Conservation (phyloP, 2,113 vertebrate species). For the Upupa epops region DNA sequence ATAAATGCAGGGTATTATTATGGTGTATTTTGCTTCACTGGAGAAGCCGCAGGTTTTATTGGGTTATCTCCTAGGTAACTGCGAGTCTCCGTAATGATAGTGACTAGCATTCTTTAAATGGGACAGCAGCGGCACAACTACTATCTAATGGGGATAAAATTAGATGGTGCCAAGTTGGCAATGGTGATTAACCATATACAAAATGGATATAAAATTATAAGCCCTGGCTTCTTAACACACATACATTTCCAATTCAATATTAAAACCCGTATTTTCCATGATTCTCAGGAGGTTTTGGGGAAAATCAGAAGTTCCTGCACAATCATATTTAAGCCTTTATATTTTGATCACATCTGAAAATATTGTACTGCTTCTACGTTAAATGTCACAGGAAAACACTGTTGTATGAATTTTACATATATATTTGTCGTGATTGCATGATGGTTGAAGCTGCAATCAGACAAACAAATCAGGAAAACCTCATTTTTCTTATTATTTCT, state of each 20-base stretch:
- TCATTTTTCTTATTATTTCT: neutral
- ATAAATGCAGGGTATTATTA: slow-evolving; percentile 25
- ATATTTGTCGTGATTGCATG: neutral
- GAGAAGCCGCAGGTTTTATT: slow-evolving; percentile 17
- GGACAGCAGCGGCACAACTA: slow-evolving; percentile 4
- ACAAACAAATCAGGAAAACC: neutral
- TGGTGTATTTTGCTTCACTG: neutral
- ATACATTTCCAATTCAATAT: neutral
- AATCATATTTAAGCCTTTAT: neutral
- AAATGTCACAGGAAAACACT: neutral
- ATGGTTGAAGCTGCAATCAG: neutral
- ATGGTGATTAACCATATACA: neutral
- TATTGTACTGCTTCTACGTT: neutral
- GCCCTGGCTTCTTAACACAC: neutral
- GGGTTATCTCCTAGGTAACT: slow-evolving; percentile 49
- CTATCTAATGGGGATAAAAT: neutral
- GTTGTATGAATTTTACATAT: neutral
- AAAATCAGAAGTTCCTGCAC: neutral
- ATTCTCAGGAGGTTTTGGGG: neutral
- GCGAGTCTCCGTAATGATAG: slow-evolving; percentile 8
- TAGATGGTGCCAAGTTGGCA: neutral
- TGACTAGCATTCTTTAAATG: slow-evolving; percentile 26
- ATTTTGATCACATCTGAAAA: neutral
- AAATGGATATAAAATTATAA: slow-evolving; percentile 21
- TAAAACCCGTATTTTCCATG: slow-evolving; percentile 1